Base-by-base conservation (phyloP, 2,113 vertebrate species). In the Pardalotus punctatus region DNA sequence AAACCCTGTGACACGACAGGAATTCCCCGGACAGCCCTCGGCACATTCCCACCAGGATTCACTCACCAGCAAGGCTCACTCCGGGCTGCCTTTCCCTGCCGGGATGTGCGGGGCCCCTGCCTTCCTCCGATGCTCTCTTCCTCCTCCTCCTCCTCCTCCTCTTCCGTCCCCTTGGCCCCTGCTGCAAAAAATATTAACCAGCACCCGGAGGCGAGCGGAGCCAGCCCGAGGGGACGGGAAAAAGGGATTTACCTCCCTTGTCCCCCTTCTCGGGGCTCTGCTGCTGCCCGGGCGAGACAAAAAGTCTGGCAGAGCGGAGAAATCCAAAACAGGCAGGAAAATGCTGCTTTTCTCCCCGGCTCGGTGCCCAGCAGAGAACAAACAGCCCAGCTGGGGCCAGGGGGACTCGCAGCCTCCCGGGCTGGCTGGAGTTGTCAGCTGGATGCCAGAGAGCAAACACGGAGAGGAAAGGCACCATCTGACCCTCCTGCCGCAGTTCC, bases 161-260 rank as follows among this genome's bases (percentile, higher is more conserved):
- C 74, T 16, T 62, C 72, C 24, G 71, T 72, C 80, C 78, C 72
- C 86, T 82, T 28, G 16, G 58, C 86, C 83, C 43, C 62, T 40
- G 62, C 69, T 86, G 74, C 90, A 74, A 83, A 88, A 97, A 94
- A 91, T 15, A 97, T 96, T 95, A 96, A 97, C 93, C 87, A 95
- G 64, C 25, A 1, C 48, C 31, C 6, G 8, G 53, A 45, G 61
- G 67, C 4, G 4, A 82, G 53, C 1, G 0, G 62, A 88, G 88
- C 45, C 79, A 85, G 57, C 56, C 28, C 0, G 5, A 73, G 64
- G 5, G 0, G 25, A 27, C 0, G 12, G 33, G 19, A 72, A n/a
- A 31, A 4, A 20, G 14, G 29, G 14, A 10, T 22, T 91, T 2
- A 25, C 56, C 38, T 66, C 70, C 21, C 6, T 71, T 62, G 33